These are phyloP conservation scores for Oreochromis mossambicus DNA, from an alignment of 2,797 vertebrate species.

Conservation along the genomic window DNA sequence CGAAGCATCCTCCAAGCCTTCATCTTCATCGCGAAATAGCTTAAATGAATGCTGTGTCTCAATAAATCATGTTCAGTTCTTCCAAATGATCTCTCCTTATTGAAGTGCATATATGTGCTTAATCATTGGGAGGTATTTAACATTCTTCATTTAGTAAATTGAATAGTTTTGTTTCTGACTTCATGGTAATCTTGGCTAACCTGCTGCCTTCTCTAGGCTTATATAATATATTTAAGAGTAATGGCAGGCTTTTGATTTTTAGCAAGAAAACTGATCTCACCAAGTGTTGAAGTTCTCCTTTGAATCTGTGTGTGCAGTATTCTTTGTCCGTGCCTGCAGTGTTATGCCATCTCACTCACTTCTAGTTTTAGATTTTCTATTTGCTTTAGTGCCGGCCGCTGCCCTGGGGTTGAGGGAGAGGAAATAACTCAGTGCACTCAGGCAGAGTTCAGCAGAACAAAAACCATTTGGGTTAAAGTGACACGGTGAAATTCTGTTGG, in stretches of 20 bases:
- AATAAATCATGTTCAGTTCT: not conserved
- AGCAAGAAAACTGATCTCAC: not conserved
- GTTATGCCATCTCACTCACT: conserved; percentile 24
- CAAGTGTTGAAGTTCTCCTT: not conserved
- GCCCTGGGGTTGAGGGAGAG: conserved; percentile 29
- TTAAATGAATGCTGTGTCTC: not conserved
- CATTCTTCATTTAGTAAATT: not conserved
- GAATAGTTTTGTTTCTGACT: not conserved
- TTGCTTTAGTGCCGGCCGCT: conserved; percentile 35
- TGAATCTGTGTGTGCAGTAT: not conserved
- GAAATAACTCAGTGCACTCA: conserved; percentile 38
- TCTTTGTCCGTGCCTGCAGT: not conserved
- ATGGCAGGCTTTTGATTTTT: not conserved
- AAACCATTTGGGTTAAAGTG: conserved; percentile 49
- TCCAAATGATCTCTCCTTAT: not conserved
- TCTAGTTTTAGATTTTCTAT: conserved; percentile 39
- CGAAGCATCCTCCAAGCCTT: not conserved
- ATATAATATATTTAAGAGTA: not conserved
- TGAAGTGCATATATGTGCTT: not conserved
- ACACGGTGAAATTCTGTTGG: conserved; percentile 30
- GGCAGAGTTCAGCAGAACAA: conserved; percentile 47
- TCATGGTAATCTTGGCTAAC: not conserved
- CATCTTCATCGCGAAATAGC: not conserved
- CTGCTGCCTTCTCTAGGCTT: not conserved
- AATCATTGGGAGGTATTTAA: not conserved